Evolutionary conservation across 2,888 invertebrate species (phyloP).

Genomic region (Timema podura): DNA sequence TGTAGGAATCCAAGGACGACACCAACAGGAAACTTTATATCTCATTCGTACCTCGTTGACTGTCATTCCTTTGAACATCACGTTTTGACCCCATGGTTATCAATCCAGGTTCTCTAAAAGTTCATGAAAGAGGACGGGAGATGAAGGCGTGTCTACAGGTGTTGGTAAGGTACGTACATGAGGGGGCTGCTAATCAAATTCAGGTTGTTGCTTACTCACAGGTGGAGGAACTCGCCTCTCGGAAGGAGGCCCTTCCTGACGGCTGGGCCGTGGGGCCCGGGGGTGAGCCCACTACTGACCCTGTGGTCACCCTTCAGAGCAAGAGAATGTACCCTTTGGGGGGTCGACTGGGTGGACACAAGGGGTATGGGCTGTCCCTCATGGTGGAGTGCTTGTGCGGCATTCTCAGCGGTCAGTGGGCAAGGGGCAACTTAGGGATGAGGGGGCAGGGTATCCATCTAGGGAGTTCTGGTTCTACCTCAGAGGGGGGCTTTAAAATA

Average conservation of each 20-base stretch:
- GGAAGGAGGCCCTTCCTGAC: conserved; percentile 67
- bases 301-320: conserved; percentile 57
- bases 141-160: no score
- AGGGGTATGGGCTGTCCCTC: conserved; percentile 79
- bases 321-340: conserved; percentile 67
- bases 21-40: no score
- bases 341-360: conserved; percentile 59
- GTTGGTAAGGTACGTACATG: neutral
- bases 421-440: no score
- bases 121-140: no score
- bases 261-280: conserved; percentile 81
- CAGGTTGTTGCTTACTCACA: conserved; percentile 41
- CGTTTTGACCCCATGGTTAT: no score
- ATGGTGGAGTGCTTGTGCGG: conserved; percentile 87
- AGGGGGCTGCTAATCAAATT: neutral
- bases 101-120: no score
- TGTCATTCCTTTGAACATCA: no score
- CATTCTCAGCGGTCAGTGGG: conserved; percentile 59
- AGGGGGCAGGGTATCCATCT: no score
- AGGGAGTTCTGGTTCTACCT: no score
- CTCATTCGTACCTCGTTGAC: no score
- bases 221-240: conserved; percentile 79
- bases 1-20: no score
- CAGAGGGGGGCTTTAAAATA: no score
- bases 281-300: conserved; percentile 61